phyloP scores from a whole-genome alignment of 2,888 invertebrate species.

The Sarcophaga subvicina region DNA sequence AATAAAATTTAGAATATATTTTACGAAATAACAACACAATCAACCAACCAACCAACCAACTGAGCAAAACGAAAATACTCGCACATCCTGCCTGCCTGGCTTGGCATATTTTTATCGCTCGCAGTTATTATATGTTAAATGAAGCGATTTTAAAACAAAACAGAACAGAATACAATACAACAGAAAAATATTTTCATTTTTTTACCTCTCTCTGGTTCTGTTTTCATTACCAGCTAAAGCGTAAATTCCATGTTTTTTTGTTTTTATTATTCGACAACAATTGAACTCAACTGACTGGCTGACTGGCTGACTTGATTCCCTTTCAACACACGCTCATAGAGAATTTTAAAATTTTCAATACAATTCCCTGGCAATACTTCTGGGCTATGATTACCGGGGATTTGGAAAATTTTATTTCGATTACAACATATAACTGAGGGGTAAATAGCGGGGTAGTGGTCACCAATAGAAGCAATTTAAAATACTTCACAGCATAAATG shows the following conservation, averaged over 20 bases:
- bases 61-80: too few relatives aligned
- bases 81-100: background rate
- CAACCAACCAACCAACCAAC: too few relatives aligned
- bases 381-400: background rate
- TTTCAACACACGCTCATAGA: background rate
- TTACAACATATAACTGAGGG: background rate
- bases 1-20: too few relatives aligned
- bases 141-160: conserved; percentile 75
- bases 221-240: conserved; percentile 76
- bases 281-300: too few relatives aligned
- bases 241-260: conserved; percentile 73
- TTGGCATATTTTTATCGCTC: conserved; percentile 71
- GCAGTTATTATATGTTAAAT: conserved; percentile 80
- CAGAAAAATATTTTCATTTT: conserved; percentile 46
- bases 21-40: too few relatives aligned
- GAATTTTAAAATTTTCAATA: conserved; percentile 71
- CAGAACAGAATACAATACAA: too few relatives aligned
- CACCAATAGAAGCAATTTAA: conserved; percentile 47
- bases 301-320: conserved; percentile 14
- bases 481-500: conserved; percentile 46
- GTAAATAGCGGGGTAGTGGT: conserved; percentile 56
- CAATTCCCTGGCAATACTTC: conserved; percentile 56
- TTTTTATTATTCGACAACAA: conserved; percentile 46
- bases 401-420: background rate
- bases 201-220: conserved; percentile 21